These are phyloP conservation scores for Pipistrellus nathusii DNA, from an alignment of 2,797 vertebrate species.

Conservation along the genomic window DNA sequence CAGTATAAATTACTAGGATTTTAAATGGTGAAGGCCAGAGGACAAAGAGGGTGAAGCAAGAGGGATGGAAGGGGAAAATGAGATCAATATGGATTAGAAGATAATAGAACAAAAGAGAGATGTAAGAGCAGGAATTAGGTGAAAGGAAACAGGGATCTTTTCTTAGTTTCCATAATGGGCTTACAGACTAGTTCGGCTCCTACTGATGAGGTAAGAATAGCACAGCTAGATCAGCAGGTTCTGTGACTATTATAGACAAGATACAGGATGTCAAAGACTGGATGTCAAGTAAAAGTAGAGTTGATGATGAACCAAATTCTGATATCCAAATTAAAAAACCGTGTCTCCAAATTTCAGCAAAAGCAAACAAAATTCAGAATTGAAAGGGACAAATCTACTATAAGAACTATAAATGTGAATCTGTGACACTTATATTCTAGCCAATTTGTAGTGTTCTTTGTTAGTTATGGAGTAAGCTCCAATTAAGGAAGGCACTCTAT, in stretches of 20 bases:
- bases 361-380: conserved; percentile 4
- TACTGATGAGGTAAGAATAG: not conserved
- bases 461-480: not conserved
- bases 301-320: not conserved
- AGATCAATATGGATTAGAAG: conserved; percentile 8
- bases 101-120: conserved; percentile 2
- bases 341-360: conserved; percentile 5
- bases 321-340: conserved; percentile 36
- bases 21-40: not conserved
- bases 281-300: not conserved
- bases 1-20: not conserved
- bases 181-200: not conserved
- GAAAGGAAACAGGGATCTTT: not conserved
- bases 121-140: conserved; percentile 32
- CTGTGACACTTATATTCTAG: not conserved
- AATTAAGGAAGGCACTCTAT: not conserved
- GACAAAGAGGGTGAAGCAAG: not conserved
- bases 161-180: conserved; percentile 4
- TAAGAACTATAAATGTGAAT: conserved; percentile 15
- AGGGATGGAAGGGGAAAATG: not conserved
- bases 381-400: conserved; percentile 3
- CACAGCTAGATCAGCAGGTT: not conserved
- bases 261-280: not conserved
- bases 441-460: not conserved
- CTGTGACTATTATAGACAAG: not conserved